Evolutionary conservation across 1,140 invertebrate species (phyloP).

Genomic region (Drosophila nebulosa): DNA sequence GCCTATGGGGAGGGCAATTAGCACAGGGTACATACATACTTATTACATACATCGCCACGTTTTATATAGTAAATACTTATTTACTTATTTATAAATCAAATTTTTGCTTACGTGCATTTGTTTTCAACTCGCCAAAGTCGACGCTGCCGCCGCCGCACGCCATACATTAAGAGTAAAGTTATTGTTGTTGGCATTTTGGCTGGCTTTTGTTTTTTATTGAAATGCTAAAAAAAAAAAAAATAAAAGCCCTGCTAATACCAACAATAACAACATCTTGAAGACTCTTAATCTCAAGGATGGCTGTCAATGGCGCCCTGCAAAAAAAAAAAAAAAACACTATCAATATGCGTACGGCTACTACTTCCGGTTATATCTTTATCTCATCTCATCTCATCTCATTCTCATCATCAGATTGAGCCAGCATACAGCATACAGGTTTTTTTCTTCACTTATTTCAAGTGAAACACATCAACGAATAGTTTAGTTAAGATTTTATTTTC

Average conservation of each 20-base stretch:
- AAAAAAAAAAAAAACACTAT: conserved; percentile 16
- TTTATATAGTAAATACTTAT: background rate
- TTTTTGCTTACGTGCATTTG: conserved; percentile 52
- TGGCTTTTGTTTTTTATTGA: conserved; percentile 41
- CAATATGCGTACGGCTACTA: conserved; percentile 2
- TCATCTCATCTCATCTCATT: background rate
- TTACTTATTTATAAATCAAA: conserved; percentile 58
- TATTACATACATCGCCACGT: background rate
- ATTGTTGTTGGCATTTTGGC: conserved; percentile 2
- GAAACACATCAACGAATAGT: background rate
- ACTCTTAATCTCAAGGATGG: conserved; percentile 24
- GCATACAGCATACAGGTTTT: background rate
- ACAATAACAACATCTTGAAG: background rate
- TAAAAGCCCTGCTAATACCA: conserved; percentile 26
- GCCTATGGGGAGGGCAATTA: conserved; percentile 65
- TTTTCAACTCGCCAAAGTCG: conserved; percentile 28
- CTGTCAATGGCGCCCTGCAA: conserved; percentile 14
- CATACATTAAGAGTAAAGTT: conserved; percentile 18
- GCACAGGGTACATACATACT: conserved; percentile 33
- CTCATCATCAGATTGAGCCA: too few relatives aligned
- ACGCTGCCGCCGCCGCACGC: conserved; percentile 35
- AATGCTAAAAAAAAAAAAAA: conserved; percentile 61
- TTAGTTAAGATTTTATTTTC: background rate
- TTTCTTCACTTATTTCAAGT: background rate
- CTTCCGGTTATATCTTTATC: conserved; percentile 38